Evolutionary conservation across 2,888 invertebrate genomes (phyloP).

Genomic region (Rhogogaster chlorosoma): DNA sequence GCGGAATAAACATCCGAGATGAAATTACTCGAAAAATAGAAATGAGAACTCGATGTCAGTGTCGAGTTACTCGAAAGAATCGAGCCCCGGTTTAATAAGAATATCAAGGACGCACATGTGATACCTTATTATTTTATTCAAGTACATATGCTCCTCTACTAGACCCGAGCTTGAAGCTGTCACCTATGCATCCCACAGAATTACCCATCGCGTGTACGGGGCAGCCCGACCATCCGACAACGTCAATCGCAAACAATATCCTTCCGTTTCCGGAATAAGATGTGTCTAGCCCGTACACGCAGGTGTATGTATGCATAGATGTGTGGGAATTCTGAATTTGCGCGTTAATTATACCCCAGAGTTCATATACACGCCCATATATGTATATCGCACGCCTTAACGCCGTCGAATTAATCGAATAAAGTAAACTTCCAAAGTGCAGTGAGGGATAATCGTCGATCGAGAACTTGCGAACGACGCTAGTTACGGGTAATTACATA

Average conservation of each 20-base stretch:
- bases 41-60: not conserved
- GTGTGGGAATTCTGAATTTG: not conserved
- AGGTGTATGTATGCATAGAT: not conserved
- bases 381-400: no score
- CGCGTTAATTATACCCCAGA: not conserved
- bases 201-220: not conserved
- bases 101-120: not conserved
- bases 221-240: constrained; percentile 55
- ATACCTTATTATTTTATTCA: not conserved
- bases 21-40: not conserved
- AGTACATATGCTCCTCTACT: not conserved
- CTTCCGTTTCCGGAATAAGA: constrained; percentile 53
- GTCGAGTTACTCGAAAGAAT: not conserved
- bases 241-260: constrained; percentile 59
- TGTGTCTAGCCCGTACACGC: constrained; percentile 31
- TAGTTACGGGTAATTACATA: not conserved
- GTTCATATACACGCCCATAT: not conserved
- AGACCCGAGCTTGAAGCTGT: not conserved
- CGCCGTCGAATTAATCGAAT: not conserved
- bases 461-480: not conserved
- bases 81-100: not conserved
- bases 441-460: not conserved
- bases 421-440: not conserved
- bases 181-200: not conserved
- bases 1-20: not conserved